phyloP scores from a whole-genome alignment of 64 coral and sea anemone species.

The Catalaphyllia jardinei region DNA sequence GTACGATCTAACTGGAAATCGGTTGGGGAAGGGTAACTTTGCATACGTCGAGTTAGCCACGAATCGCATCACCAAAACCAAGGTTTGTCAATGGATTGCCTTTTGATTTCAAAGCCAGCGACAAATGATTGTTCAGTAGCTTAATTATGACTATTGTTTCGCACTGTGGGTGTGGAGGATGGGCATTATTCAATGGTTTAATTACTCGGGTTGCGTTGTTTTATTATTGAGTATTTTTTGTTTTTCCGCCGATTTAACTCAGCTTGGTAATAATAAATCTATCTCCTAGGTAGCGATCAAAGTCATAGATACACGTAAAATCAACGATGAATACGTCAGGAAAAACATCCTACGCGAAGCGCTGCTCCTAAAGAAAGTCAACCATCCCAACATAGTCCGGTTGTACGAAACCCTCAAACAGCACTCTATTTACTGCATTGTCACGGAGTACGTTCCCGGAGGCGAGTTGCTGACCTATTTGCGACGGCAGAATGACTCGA shows the following conservation, averaged over 20 bases:
- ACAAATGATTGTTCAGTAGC: conserved; percentile 19
- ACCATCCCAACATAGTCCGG: conserved; percentile 80
- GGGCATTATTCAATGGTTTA: conserved; percentile 18
- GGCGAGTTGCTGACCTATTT: conserved; percentile 74
- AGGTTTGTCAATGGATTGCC: conserved; percentile 58
- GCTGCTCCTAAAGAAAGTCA: conserved; percentile 73
- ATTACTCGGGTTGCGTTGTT: conserved; percentile 40
- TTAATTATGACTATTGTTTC: conserved; percentile 43
- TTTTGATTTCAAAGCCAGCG: conserved; percentile 7
- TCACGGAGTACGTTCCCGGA: conserved; percentile 78
- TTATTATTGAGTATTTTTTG: neutral
- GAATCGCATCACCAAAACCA: conserved; percentile 84
- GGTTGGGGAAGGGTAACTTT: conserved; percentile 88
- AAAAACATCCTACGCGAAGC: conserved; percentile 91
- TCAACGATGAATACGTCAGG: conserved; percentile 90
- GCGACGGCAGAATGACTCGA: conserved; percentile 68
- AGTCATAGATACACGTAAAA: conserved; percentile 83
- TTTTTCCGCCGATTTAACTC: neutral
- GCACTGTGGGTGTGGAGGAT: conserved; percentile 17
- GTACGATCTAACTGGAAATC: conserved; percentile 76
- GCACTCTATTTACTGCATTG: conserved; percentile 75
- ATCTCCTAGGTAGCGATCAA: conserved; percentile 86
- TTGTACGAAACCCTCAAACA: conserved; percentile 87
- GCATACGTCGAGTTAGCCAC: conserved; percentile 83
- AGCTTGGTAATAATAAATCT: conserved; percentile 12